Evolutionary conservation across 1,140 invertebrate species (phyloP).

Genomic region (Panulirus ornatus): DNA sequence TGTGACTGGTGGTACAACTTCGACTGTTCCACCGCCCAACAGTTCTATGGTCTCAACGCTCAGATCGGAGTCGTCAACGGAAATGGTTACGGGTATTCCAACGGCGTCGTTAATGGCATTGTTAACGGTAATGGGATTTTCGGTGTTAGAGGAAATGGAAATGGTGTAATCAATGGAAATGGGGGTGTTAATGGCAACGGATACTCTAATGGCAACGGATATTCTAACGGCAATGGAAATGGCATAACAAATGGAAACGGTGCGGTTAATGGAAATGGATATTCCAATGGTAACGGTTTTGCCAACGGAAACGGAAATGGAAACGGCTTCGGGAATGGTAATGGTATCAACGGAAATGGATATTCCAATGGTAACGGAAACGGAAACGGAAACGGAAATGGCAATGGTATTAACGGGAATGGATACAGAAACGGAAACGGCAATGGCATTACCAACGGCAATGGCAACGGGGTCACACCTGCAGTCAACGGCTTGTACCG

Average conservation of each 20-base stretch:
- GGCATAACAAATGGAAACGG: background rate
- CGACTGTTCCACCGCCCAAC: conserved; percentile 35
- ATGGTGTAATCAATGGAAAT: background rate
- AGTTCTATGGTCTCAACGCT: conserved; percentile 43
- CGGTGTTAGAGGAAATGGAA: too few species aligned
- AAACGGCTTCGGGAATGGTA: background rate
- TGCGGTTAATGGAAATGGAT: background rate
- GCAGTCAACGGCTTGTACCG: too few species aligned
- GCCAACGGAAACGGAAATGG: conserved; percentile 3
- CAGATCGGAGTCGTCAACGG: conserved; percentile 23
- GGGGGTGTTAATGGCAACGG: background rate
- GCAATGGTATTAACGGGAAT: too few species aligned
- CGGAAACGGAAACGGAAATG: too few species aligned
- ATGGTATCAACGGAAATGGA: background rate
- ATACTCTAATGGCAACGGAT: conserved; percentile 16
- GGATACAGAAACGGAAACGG: too few species aligned
- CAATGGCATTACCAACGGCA: too few species aligned
- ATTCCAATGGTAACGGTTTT: conserved; percentile 16
- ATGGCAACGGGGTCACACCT: too few species aligned
- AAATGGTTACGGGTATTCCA: background rate
- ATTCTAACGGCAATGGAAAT: background rate
- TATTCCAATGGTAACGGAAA: background rate
- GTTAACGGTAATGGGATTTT: background rate
- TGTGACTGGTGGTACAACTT: conserved; percentile 56
- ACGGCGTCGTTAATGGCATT: conserved; percentile 10